These are phyloP conservation scores for Accipiter virgatus DNA, from an alignment of 2,113 vertebrate species.

Conservation along the genomic window DNA sequence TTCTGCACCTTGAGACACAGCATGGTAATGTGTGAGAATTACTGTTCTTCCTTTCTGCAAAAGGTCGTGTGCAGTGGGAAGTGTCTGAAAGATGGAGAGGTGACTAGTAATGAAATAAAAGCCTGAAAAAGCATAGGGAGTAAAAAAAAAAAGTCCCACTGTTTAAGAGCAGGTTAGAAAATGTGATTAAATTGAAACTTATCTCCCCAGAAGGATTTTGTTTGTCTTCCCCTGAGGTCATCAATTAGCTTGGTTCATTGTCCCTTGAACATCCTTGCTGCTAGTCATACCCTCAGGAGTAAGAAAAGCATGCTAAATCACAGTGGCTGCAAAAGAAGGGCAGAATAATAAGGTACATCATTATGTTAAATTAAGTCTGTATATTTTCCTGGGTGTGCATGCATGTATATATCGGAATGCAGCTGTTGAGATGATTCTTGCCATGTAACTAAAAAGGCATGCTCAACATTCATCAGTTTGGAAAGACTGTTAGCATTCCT, in stretches of 20 bases:
- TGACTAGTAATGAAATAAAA: background rate
- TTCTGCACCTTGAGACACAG: background rate
- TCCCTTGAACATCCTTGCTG: background rate
- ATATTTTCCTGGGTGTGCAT: background rate
- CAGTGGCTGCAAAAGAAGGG: background rate
- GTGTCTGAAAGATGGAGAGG: background rate
- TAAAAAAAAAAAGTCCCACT: background rate
- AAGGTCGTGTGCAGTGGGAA: background rate
- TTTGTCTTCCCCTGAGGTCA: background rate
- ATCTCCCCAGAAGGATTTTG: background rate
- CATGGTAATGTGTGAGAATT: background rate
- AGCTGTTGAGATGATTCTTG: background rate
- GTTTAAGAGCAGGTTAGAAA: background rate
- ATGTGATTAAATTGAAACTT: background rate
- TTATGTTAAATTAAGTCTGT: accelerated
- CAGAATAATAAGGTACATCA: background rate
- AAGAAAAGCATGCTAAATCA: background rate
- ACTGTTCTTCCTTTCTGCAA: background rate
- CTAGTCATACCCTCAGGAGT: background rate
- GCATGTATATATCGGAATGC: background rate
- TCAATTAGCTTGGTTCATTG: background rate
- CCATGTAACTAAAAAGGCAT: background rate
- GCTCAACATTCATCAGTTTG: background rate
- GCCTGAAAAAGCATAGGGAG: background rate
- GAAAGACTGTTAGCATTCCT: background rate